Percentiles rank a stretch among this genome's conserved stretches.
These are phyloP conservation scores for Drosophila imparisetae DNA, from an alignment of 2,888 invertebrate species.

Conservation along the genomic window DNA sequence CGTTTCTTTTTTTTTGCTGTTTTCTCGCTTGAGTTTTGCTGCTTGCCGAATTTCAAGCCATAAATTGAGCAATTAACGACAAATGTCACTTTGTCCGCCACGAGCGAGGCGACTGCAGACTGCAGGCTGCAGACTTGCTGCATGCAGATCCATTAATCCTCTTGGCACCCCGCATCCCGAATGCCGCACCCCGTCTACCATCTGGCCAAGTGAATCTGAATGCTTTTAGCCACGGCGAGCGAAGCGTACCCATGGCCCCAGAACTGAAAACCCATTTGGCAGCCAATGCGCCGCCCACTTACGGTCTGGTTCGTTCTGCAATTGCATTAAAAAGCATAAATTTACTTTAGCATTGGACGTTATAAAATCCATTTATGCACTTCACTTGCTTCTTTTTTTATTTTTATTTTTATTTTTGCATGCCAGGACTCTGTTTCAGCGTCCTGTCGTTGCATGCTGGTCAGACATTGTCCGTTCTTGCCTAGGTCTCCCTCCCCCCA, in stretches of 20 bases:
- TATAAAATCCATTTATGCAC: slow-evolving; percentile 81
- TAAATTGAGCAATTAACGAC: slow-evolving; percentile 80
- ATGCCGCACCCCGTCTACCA: not conserved
- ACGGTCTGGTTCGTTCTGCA: slow-evolving; percentile 79
- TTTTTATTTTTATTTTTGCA: slow-evolving; percentile 20
- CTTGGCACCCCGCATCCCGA: not conserved
- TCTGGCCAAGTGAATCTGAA: slow-evolving; percentile 23
- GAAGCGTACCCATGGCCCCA: slow-evolving; percentile 47
- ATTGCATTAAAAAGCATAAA: slow-evolving; percentile 81
- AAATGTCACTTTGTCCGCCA: slow-evolving; percentile 78
- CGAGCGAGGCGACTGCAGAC: slow-evolving; percentile 38
- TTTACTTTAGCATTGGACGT: slow-evolving; percentile 79
- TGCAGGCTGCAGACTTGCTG: slow-evolving; percentile 31
- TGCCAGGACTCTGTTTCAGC: slow-evolving; percentile 15
- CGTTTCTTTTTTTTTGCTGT: not conserved
- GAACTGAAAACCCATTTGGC: not conserved
- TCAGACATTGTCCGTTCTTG: slow-evolving; percentile 53
- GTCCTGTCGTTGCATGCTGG: slow-evolving; percentile 68
- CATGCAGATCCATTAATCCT: slow-evolving; percentile 23
- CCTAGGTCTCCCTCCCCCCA: not conserved
- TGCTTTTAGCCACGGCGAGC: slow-evolving; percentile 70
- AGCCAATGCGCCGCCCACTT: slow-evolving; percentile 59
- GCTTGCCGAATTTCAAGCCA: slow-evolving; percentile 61
- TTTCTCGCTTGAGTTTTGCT: slow-evolving; percentile 18
- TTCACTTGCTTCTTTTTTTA: slow-evolving; percentile 68